Percentiles rank a stretch among this genome's conserved stretches.
These are phyloP conservation scores for Scylla paramamosain DNA, from an alignment of 1,140 invertebrate genomes.

Conservation along the genomic window DNA sequence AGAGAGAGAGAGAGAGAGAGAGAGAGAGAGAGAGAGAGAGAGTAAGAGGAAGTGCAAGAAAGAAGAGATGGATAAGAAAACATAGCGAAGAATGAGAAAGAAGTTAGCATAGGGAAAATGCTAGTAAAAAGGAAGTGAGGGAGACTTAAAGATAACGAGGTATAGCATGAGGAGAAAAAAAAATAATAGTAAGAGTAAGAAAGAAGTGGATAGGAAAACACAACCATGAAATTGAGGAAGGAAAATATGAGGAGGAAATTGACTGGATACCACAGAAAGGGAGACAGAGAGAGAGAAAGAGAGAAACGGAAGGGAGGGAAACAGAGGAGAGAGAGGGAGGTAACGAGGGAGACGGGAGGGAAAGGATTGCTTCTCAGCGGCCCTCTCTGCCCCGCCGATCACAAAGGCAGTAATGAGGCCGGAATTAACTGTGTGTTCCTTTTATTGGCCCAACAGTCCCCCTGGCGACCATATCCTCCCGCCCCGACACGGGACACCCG, in stretches of 20 bases:
- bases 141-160: neutral
- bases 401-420: constrained; percentile 54
- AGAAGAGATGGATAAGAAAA: too few relatives aligned
- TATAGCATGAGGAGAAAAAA: neutral
- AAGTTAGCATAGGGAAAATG: too few relatives aligned
- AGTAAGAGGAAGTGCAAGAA: neutral
- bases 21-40: constrained; percentile 53
- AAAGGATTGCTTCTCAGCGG: neutral
- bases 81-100: too few relatives aligned
- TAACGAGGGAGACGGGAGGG: neutral
- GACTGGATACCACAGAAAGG: neutral
- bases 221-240: neutral
- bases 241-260: neutral
- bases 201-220: neutral
- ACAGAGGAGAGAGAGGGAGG: constrained; percentile 21
- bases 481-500: neutral
- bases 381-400: neutral
- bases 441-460: constrained; percentile 5
- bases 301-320: neutral
- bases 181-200: neutral
- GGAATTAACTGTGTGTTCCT: constrained; percentile 47
- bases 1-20: constrained; percentile 53
- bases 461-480: neutral
- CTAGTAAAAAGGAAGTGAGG: neutral
- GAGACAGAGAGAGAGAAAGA: too few relatives aligned